A percentile compares a stretch with the other conserved stretches of the same genome.
These are phyloP conservation scores for Eurytoma adleriae DNA, from an alignment of 2,888 invertebrate genomes.

Conservation along the genomic window DNA sequence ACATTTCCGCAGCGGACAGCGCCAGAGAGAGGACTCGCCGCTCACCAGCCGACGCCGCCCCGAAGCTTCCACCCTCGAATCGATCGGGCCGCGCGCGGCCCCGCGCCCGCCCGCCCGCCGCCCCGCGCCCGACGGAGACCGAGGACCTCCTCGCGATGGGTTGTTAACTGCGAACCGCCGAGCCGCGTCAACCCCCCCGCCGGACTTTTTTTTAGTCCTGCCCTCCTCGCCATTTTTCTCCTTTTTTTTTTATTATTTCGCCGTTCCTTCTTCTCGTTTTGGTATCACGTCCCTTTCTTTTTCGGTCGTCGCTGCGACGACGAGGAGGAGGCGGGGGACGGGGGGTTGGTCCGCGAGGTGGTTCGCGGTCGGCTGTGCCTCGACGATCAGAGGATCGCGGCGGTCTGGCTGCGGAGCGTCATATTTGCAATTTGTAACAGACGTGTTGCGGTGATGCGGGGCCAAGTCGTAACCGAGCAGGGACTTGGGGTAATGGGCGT, in stretches of 20 bases:
- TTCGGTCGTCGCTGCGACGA: neutral
- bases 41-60: conserved; percentile 30
- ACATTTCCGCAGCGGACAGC: conserved; percentile 51
- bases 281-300: neutral
- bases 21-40: neutral
- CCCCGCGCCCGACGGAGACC: conserved; percentile 21
- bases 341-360: neutral
- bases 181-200: neutral
- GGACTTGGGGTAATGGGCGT: conserved; percentile 98
- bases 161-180: conserved; percentile 49
- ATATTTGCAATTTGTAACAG: conserved; percentile 80
- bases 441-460: conserved; percentile 98
- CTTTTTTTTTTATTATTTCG: neutral
- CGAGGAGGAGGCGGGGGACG: neutral
- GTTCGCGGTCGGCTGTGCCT: conserved; percentile 40
- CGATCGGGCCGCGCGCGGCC: conserved; percentile 46
- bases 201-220: neutral
- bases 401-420: conserved; percentile 56
- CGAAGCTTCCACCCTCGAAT: conserved; percentile 49
- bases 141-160: conserved; percentile 50
- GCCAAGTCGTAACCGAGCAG: conserved; percentile 95
- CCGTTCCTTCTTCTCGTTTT: neutral
- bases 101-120: conserved; percentile 14
- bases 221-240: neutral
- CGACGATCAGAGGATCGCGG: conserved; percentile 33